Evolutionary conservation across 35 echinoderm and acorn worm genomes (phyloP).

Genomic region (Nesometra sesokonis): DNA sequence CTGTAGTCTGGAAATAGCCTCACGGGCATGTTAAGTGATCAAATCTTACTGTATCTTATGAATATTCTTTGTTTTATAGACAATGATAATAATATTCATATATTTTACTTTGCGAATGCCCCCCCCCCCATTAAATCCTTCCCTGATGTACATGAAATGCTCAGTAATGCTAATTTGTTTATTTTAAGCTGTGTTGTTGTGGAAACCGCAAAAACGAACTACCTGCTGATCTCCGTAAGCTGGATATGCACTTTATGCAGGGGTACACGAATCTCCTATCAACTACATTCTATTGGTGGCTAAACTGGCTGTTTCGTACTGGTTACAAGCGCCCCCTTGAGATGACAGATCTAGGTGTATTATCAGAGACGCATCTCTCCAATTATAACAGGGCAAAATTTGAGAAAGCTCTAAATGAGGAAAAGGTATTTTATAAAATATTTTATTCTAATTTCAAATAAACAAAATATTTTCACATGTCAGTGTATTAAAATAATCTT

Average conservation of each 20-base stretch:
- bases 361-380: conserved; percentile 46
- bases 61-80: too few species aligned
- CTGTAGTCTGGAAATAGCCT: too few species aligned
- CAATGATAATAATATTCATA: too few species aligned
- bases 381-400: conserved; percentile 50
- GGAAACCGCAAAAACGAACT: not conserved
- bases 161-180: not conserved
- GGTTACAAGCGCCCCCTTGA: conserved; percentile 79
- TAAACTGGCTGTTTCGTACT: conserved; percentile 70
- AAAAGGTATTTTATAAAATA: conserved; percentile 50
- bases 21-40: too few species aligned
- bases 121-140: too few species aligned
- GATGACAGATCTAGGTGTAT: conserved; percentile 54
- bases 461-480: too few species aligned
- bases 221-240: conserved; percentile 64
- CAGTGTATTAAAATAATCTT: too few species aligned
- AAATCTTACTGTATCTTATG: too few species aligned
- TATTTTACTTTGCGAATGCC: too few species aligned
- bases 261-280: conserved; percentile 75
- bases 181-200: not conserved
- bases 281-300: conserved; percentile 62
- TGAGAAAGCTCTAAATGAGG: conserved; percentile 40
- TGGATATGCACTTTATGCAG: conserved; percentile 65
- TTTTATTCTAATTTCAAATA: not conserved
- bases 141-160: too few species aligned